phyloP scores from a whole-genome alignment of 2,113 vertebrate species.

The Acanthisitta chloris region DNA sequence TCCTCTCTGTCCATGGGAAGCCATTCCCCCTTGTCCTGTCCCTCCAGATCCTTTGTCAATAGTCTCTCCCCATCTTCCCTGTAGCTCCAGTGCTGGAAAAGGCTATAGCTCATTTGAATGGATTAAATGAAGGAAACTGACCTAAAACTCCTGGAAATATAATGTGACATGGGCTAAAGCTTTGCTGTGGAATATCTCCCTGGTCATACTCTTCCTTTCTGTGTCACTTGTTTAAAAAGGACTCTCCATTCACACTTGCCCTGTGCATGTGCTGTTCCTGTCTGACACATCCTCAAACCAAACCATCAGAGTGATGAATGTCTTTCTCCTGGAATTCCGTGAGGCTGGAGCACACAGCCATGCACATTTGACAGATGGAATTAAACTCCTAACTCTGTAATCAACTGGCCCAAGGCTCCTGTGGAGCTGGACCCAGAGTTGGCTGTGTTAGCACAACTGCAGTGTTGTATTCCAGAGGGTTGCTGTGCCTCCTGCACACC shows the following conservation, averaged over 20 bases:
- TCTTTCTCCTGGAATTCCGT: background rate
- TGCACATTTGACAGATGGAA: background rate
- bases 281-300: background rate
- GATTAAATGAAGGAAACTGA: background rate
- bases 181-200: background rate
- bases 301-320: background rate
- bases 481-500: background rate
- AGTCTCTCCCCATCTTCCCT: background rate
- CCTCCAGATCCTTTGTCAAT: background rate
- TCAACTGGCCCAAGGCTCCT: background rate
- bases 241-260: background rate
- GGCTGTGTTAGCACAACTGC: background rate
- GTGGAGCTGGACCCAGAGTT: background rate
- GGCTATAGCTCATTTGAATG: background rate
- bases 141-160: background rate
- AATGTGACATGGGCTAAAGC: background rate
- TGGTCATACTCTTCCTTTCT: background rate
- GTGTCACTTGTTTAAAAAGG: too few relatives aligned
- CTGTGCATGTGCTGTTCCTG: background rate
- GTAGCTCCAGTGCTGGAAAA: background rate
- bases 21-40: background rate
- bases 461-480: background rate
- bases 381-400: background rate
- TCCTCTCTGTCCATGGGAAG: background rate
- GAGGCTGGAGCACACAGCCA: background rate